Evolutionary conservation across 2,888 invertebrate species (phyloP).

Genomic region (Cecidostiba fungosa): DNA sequence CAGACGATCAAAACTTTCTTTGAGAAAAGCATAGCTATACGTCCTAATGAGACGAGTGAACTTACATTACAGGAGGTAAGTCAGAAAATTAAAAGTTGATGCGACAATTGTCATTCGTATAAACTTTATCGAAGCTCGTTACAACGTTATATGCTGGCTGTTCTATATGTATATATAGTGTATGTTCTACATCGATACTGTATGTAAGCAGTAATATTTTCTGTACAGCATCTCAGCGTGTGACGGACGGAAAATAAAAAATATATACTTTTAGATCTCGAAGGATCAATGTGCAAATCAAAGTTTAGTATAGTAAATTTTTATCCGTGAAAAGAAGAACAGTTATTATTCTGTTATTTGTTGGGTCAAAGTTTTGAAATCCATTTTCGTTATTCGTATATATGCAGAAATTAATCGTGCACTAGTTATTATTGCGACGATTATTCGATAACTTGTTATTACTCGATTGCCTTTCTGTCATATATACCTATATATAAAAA

Average conservation of each 20-base stretch:
- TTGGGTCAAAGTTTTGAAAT: neutral
- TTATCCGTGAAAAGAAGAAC: neutral
- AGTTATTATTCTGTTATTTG: neutral
- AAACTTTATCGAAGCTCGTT: neutral
- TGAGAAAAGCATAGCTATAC: slow-evolving; percentile 83
- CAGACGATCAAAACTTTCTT: slow-evolving; percentile 92
- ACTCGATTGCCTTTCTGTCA: neutral
- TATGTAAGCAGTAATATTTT: neutral
- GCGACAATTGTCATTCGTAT: neutral
- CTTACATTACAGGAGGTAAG: slow-evolving; percentile 86
- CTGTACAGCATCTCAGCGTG: neutral
- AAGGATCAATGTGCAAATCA: neutral
- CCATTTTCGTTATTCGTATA: neutral
- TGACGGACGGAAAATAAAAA: neutral
- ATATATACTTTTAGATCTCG: neutral
- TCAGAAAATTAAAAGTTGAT: slow-evolving; percentile 18
- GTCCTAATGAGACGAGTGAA: slow-evolving; percentile 85
- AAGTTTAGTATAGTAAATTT: neutral
- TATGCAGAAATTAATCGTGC: neutral
- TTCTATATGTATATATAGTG: too few species aligned
- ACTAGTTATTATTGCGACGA: neutral
- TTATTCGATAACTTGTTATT: neutral
- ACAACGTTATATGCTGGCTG: neutral
- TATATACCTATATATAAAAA: neutral
- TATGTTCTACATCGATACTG: too few species aligned